Evolutionary conservation across 2,113 vertebrate species (phyloP).

Genomic region (Phycodurus eques): DNA sequence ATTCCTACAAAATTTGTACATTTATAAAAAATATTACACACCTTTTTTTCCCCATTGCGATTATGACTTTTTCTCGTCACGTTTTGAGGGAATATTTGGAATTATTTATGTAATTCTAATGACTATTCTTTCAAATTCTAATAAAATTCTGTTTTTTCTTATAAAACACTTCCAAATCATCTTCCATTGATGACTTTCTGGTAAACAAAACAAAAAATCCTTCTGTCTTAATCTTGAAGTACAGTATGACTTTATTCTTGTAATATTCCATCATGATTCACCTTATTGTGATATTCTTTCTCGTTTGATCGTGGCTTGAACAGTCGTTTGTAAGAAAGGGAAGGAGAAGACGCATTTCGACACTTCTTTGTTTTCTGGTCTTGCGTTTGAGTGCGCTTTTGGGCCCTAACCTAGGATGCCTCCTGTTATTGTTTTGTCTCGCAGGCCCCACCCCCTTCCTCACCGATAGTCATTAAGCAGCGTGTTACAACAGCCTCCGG

Average conservation of each 20-base stretch:
- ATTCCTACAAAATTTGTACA: too few relatives aligned
- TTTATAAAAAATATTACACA: too few relatives aligned
- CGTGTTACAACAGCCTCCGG: constrained; percentile 53
- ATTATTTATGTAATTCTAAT: too few relatives aligned
- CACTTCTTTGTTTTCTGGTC: neutral
- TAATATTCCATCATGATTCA: neutral
- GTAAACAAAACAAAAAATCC: too few relatives aligned
- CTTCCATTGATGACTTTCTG: too few relatives aligned
- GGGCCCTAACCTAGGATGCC: constrained; percentile 24
- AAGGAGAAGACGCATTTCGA: constrained; percentile 7
- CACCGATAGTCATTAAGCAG: constrained; percentile 58
- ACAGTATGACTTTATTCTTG: neutral
- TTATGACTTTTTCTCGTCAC: too few relatives aligned
- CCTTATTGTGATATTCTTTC: neutral
- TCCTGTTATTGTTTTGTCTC: constrained; percentile 62
- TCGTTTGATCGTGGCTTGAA: neutral
- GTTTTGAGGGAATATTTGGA: too few relatives aligned
- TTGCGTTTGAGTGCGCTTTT: neutral
- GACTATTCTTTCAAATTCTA: too few relatives aligned
- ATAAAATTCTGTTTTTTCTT: too few relatives aligned
- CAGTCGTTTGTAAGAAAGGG: neutral
- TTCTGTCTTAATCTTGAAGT: neutral
- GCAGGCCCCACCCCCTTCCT: constrained; percentile 50
- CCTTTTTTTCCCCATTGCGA: too few relatives aligned
- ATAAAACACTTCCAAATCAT: too few relatives aligned